A percentile compares a stretch with the other conserved stretches of the same genome.
Conservation (phyloP, 1,140 invertebrate genomes). For the Elysia chlorotica region DNA sequence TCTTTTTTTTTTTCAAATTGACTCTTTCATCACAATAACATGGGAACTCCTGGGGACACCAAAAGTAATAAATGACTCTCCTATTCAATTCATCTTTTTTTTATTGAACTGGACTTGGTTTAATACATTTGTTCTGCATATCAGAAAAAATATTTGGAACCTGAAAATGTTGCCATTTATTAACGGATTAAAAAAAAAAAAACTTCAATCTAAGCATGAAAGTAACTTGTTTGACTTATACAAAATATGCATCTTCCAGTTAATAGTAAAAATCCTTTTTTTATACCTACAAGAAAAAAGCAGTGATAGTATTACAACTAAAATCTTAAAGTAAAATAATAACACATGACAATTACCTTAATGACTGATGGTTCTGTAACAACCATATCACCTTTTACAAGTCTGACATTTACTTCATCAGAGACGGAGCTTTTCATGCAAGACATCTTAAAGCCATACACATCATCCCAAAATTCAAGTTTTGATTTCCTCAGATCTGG, state of each 20-base stretch:
- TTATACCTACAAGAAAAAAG: neutral
- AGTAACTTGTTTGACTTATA: neutral
- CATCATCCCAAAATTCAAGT: slow-evolving; percentile 59
- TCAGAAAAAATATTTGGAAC: too few species aligned
- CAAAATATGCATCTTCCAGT: neutral
- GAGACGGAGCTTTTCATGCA: slow-evolving; percentile 57
- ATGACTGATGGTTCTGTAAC: slow-evolving; percentile 46
- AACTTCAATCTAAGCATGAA: neutral
- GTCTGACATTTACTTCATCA: slow-evolving; percentile 50
- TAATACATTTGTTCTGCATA: too few species aligned
- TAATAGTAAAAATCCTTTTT: neutral
- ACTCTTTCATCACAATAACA: too few species aligned
- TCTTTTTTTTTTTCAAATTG: neutral
- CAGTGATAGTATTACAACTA: neutral
- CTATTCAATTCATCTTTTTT: too few species aligned
- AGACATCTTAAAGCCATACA: slow-evolving; percentile 60
- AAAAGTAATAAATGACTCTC: too few species aligned
- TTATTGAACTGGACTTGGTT: too few species aligned
- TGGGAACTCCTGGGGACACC: too few species aligned
- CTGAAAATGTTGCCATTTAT: too few species aligned
- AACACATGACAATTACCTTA: slow-evolving; percentile 39
- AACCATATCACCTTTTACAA: slow-evolving; percentile 42
- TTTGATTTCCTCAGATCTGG: slow-evolving; percentile 38
- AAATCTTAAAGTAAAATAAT: neutral
- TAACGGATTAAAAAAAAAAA: neutral